phyloP scores from a whole-genome alignment of 1,140 invertebrate species.

The Drosophila lowei region DNA sequence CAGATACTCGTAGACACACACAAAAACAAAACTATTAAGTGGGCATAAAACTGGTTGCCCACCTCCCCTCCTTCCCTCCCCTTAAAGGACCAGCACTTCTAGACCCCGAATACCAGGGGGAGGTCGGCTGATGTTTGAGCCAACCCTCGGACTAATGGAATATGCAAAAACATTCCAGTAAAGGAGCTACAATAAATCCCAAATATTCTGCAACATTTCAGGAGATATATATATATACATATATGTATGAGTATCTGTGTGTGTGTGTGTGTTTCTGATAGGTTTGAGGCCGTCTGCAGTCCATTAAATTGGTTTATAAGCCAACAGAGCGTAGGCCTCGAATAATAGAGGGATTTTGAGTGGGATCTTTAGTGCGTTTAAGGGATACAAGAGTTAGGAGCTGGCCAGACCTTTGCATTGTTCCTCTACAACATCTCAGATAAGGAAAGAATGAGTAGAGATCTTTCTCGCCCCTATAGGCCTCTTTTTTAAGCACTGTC shows the following conservation, averaged over 20 bases:
- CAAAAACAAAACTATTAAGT: conserved; percentile 79
- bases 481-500: too few relatives aligned
- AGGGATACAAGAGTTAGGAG: too few relatives aligned
- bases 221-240: background rate
- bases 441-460: too few relatives aligned
- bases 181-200: conserved; percentile 46
- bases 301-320: too few relatives aligned
- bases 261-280: background rate
- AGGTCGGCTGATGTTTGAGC: conserved; percentile 31
- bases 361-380: background rate
- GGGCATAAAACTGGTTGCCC: conserved; percentile 65
- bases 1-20: conserved; percentile 6
- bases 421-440: too few relatives aligned
- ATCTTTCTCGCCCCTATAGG: too few relatives aligned
- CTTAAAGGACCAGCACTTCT: conserved; percentile 43
- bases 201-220: conserved; percentile 32
- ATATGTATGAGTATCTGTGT: conserved; percentile 20
- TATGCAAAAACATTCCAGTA: conserved; percentile 49
- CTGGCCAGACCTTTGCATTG: too few relatives aligned
- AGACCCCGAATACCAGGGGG: conserved; percentile 2
- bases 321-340: too few relatives aligned
- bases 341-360: background rate
- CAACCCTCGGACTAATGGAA: conserved; percentile 46
- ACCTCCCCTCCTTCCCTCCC: background rate
- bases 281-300: background rate